These are phyloP conservation scores for Alosa sapidissima DNA, from an alignment of 2,797 vertebrate species.

Conservation along the genomic window DNA sequence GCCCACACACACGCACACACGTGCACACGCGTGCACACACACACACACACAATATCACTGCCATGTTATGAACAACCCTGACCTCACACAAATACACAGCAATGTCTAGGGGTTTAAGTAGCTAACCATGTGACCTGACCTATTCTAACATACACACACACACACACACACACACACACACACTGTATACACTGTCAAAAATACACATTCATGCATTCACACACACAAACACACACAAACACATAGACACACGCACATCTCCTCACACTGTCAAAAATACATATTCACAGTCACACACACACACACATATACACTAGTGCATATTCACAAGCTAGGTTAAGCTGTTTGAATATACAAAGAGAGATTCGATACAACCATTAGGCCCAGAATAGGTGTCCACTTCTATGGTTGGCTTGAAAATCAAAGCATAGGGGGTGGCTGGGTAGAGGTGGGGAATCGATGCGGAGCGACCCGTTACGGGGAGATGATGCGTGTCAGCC, in stretches of 20 bases:
- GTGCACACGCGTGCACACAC: background rate
- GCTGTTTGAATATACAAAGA: background rate
- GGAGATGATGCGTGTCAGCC: conserved; percentile 39
- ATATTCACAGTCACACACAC: background rate
- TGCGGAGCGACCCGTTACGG: conserved; percentile 39
- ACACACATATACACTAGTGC: background rate
- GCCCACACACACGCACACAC: background rate
- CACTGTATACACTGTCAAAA: background rate
- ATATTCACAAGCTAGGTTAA: background rate
- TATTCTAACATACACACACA: background rate
- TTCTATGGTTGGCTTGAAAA: conserved; percentile 36
- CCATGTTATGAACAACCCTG: background rate
- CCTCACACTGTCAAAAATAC: no score
- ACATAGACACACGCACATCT: no score
- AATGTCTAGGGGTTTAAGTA: background rate
- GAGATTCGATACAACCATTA: background rate
- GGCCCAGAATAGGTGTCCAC: background rate
- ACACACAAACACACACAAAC: no score
- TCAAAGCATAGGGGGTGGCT: background rate
- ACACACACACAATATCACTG: background rate
- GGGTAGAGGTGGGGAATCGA: conserved; percentile 37
- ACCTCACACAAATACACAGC: background rate
- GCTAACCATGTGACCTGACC: background rate
- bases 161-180: background rate
- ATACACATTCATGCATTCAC: background rate